phyloP scores from a whole-genome alignment of 2,888 invertebrate species.

The Brachylomia viminalis region DNA sequence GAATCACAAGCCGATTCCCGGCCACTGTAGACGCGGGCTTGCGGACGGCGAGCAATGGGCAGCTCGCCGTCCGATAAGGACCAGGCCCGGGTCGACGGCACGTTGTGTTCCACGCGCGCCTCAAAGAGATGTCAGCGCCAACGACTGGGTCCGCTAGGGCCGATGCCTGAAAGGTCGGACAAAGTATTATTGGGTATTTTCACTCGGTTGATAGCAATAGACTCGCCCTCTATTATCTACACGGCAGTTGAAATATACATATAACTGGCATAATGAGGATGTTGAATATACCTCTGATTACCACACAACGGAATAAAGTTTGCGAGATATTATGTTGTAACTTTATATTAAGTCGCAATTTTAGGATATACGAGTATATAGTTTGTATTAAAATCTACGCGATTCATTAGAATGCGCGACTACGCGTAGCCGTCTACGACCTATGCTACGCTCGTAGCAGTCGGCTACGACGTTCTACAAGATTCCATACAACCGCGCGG shows the following conservation, averaged over 20 bases:
- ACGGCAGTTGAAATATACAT: not conserved
- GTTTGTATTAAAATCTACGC: not conserved
- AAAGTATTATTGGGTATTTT: too few species aligned
- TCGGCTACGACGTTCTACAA: conserved; percentile 31
- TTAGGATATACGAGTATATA: not conserved
- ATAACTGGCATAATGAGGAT: not conserved
- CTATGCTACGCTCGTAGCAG: conserved; percentile 50
- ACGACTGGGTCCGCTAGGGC: too few species aligned
- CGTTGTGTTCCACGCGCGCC: too few species aligned
- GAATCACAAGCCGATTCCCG: too few species aligned
- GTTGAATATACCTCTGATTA: not conserved
- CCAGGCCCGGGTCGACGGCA: too few species aligned
- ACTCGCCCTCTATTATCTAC: too few species aligned
- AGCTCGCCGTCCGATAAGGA: too few species aligned
- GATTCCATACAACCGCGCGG: conserved; percentile 30
- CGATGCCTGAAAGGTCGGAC: too few species aligned
- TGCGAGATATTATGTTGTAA: not conserved
- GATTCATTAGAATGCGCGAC: not conserved
- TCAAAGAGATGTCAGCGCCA: too few species aligned
- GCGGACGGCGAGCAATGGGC: too few species aligned
- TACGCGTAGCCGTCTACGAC: conserved; percentile 35
- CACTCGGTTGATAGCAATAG: not conserved
- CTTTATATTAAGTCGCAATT: too few species aligned
- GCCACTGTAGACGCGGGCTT: too few species aligned
- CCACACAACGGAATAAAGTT: not conserved